Percentiles rank a stretch among this genome's conserved stretches.
These are phyloP conservation scores for Macrobrachium rosenbergii DNA, from an alignment of 1,140 invertebrate genomes.

Conservation along the genomic window DNA sequence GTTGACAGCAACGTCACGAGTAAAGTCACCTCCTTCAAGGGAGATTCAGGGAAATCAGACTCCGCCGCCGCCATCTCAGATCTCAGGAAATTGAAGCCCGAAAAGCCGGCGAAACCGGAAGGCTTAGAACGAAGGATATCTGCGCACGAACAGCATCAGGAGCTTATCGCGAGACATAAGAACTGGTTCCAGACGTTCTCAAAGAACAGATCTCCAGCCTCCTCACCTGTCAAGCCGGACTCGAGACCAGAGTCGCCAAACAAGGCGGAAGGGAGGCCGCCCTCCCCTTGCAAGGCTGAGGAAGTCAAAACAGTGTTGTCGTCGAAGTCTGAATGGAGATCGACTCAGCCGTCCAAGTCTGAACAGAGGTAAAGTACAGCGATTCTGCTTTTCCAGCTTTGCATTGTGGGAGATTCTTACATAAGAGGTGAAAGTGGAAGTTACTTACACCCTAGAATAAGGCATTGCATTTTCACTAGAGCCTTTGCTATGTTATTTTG, in stretches of 20 bases:
- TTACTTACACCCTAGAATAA: no score
- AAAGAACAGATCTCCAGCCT: conserved; percentile 50
- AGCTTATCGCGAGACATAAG: conserved; percentile 60
- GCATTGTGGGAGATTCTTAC: no score
- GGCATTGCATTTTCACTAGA: no score
- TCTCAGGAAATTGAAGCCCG: conserved; percentile 36
- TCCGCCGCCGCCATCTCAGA: conserved; percentile 30
- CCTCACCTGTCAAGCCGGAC: conserved; percentile 17
- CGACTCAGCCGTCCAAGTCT: not conserved
- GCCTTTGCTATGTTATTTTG: no score
- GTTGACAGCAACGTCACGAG: not conserved
- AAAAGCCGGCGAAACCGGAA: conserved; percentile 40
- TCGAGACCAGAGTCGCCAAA: conserved; percentile 11
- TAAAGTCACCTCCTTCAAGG: no score
- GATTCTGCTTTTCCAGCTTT: no score
- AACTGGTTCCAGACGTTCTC: conserved; percentile 64
- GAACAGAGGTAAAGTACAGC: conserved; percentile 18
- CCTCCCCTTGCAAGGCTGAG: conserved; percentile 26
- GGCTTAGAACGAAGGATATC: conserved; percentile 13
- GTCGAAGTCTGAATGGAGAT: no score
- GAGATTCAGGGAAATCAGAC: no score
- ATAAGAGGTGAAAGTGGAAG: no score
- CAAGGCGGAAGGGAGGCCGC: conserved; percentile 25
- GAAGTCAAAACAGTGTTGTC: not conserved
- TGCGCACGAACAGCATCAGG: conserved; percentile 46